Percentiles rank a stretch among this genome's conserved stretches.
Evolutionary conservation across 2,888 invertebrate genomes (phyloP).

Genomic region (Oligia latruncula): DNA sequence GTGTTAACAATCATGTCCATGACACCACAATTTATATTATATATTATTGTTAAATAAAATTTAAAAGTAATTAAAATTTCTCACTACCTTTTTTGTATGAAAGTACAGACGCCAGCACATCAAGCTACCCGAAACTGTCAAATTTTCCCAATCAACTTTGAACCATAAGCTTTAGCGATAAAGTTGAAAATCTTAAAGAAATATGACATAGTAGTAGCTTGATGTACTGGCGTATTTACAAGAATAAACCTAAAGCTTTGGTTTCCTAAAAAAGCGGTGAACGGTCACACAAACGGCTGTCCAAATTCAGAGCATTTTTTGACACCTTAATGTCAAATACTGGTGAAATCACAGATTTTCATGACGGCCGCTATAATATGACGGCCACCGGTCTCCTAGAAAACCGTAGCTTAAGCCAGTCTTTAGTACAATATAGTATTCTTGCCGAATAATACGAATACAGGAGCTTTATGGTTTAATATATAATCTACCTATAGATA

Average conservation of each 20-base stretch:
- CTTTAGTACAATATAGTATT: conserved; percentile 45
- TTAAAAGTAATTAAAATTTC: conserved; percentile 11
- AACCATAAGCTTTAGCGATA: too few species aligned
- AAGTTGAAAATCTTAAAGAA: too few species aligned
- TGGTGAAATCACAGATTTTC: not conserved
- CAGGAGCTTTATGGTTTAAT: conserved; percentile 37
- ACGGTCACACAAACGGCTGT: too few species aligned
- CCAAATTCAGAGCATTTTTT: not conserved
- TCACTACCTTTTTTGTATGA: conserved; percentile 18
- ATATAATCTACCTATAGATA: conserved; percentile 11
- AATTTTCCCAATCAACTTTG: too few species aligned
- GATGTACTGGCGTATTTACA: not conserved
- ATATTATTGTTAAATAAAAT: conserved; percentile 42
- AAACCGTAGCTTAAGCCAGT: not conserved
- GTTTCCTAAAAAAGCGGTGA: not conserved
- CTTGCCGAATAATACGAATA: conserved; percentile 55
- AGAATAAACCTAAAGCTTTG: not conserved
- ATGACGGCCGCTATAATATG: not conserved
- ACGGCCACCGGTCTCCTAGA: not conserved
- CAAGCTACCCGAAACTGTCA: too few species aligned
- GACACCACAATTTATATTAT: conserved; percentile 60
- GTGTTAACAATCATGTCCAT: conserved; percentile 63
- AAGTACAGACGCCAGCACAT: conserved; percentile 11
- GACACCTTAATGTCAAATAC: not conserved
- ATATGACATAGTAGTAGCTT: too few species aligned